Evolutionary conservation across 2,113 vertebrate genomes (phyloP).

Genomic region (Hypocryptadius cinnamomeus): DNA sequence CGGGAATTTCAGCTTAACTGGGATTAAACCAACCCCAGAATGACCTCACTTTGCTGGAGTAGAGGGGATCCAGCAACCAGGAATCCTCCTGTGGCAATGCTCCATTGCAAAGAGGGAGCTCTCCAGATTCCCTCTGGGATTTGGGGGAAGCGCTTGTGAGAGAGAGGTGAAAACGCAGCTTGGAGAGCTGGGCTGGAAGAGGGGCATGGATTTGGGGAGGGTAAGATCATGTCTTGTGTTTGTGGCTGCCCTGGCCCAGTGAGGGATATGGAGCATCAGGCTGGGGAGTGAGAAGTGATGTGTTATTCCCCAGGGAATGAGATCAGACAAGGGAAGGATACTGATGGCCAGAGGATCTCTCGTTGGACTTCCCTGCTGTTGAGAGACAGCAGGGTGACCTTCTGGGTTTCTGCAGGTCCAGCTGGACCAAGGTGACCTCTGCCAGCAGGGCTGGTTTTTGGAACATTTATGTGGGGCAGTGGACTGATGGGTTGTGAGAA

Average conservation of each 20-base stretch:
- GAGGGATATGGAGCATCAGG: background rate
- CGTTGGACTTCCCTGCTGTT: background rate
- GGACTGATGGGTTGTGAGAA: background rate
- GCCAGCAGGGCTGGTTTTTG: background rate
- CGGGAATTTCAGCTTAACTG: background rate
- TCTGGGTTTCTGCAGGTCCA: background rate
- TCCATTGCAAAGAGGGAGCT: background rate
- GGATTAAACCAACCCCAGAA: background rate
- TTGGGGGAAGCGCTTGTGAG: accelerated
- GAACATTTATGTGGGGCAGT: background rate
- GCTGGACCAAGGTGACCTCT: background rate
- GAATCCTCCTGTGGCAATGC: background rate
- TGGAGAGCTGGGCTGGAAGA: background rate
- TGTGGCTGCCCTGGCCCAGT: background rate
- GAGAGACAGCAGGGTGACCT: background rate
- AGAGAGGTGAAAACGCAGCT: background rate
- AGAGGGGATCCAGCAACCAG: background rate
- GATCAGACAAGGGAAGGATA: background rate
- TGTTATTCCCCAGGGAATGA: background rate
- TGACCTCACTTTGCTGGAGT: background rate
- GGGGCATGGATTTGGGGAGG: background rate
- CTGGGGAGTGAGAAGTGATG: background rate
- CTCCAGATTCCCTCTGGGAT: accelerated
- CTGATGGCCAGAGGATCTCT: background rate
- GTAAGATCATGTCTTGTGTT: background rate